These are phyloP conservation scores for Nezara viridula DNA, from an alignment of 2,888 invertebrate species.

Conservation along the genomic window DNA sequence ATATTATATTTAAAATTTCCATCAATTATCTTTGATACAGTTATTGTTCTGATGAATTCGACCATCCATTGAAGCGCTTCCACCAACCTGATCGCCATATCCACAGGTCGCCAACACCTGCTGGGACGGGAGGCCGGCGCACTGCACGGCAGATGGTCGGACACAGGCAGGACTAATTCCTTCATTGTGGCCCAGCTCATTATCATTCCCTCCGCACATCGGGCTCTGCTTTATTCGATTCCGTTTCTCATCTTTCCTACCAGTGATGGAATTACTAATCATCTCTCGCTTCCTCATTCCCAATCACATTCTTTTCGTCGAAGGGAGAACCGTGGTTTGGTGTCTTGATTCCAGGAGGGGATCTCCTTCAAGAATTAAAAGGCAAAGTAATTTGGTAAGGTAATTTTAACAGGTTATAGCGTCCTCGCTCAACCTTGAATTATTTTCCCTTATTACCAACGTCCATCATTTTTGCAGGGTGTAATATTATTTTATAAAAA, in stretches of 20 bases:
- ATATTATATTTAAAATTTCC: no score
- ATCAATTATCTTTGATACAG: no score
- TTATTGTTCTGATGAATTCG: not conserved
- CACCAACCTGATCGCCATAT: not conserved
- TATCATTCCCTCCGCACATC: not conserved
- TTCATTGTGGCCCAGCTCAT: not conserved
- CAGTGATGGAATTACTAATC: slow-evolving; percentile 28
- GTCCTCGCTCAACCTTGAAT: no score
- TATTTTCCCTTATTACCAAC: no score
- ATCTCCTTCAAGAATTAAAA: not conserved
- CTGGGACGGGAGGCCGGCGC: not conserved
- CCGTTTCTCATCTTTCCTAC: not conserved
- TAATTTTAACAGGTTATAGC: not conserved
- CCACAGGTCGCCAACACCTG: not conserved
- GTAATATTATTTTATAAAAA: no score
- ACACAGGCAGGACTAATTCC: not conserved
- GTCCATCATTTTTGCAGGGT: no score
- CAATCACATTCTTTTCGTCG: not conserved
- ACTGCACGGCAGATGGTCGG: not conserved
- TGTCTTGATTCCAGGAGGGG: not conserved
- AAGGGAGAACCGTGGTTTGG: not conserved
- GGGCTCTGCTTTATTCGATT: not conserved
- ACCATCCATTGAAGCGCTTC: not conserved
- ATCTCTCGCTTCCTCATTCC: not conserved
- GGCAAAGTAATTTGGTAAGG: not conserved